A percentile compares a stretch with the other conserved stretches of the same genome.
These are phyloP conservation scores for Drosophila mercatorum DNA, from an alignment of 2,888 invertebrate species.

Conservation along the genomic window DNA sequence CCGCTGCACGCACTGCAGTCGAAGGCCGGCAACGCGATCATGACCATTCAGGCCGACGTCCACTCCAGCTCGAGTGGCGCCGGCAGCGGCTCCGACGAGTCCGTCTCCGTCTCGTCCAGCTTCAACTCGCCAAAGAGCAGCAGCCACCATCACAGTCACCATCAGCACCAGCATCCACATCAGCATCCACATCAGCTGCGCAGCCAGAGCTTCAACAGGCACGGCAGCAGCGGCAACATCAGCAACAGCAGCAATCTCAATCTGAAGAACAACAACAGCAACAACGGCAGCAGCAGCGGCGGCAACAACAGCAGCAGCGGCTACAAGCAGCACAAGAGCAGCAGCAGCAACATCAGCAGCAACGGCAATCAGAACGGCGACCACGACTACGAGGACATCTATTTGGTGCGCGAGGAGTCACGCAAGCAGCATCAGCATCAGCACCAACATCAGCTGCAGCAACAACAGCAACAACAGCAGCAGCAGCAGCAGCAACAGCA, in stretches of 20 bases:
- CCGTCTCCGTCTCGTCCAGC: constrained; percentile 86
- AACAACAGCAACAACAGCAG: constrained; percentile 45
- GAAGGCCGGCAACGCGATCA: constrained; percentile 82
- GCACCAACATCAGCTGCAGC: constrained; percentile 50
- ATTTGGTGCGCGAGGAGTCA: constrained; percentile 88
- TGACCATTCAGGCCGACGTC: constrained; percentile 93
- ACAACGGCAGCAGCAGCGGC: background rate
- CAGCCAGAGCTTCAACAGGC: constrained; percentile 64
- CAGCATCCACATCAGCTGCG: constrained; percentile 62
- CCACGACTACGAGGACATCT: constrained; percentile 93
- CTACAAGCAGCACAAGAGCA: constrained; percentile 50
- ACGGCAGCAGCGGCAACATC: constrained; percentile 51
- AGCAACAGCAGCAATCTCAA: constrained; percentile 42
- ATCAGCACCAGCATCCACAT: constrained; percentile 39
- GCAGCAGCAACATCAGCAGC: constrained; percentile 56
- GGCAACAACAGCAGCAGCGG: constrained; percentile 12
- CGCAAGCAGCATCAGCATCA: constrained; percentile 77
- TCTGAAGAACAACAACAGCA: constrained; percentile 30
- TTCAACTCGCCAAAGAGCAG: constrained; percentile 82
- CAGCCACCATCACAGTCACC: constrained; percentile 69
- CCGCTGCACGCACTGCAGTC: constrained; percentile 59
- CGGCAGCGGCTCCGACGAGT: constrained; percentile 87
- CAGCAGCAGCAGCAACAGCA: constrained; percentile 41
- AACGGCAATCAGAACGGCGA: constrained; percentile 83
- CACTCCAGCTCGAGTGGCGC: constrained; percentile 90